Conservation (phyloP, 1,140 invertebrate genomes). For the Camponotus floridanus region DNA sequence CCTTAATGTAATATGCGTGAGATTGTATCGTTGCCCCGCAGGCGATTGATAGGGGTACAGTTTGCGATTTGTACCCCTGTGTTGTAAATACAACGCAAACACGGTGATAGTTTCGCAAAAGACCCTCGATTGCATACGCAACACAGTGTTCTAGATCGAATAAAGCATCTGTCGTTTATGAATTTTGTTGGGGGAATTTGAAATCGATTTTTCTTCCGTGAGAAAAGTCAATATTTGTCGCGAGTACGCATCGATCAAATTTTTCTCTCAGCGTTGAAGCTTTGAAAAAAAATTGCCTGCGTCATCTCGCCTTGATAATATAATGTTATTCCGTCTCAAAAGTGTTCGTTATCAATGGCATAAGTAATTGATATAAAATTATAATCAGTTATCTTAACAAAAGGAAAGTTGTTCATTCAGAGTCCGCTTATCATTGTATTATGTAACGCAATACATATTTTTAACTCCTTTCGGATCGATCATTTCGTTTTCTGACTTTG, state of each 20-base stretch:
- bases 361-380: slow-evolving; percentile 17
- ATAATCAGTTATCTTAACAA: neutral
- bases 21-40: neutral
- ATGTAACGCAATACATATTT: slow-evolving; percentile 1
- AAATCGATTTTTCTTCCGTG: neutral
- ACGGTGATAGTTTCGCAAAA: neutral
- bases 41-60: neutral
- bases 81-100: neutral
- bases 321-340: neutral
- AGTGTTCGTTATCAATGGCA: neutral
- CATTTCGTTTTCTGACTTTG: neutral
- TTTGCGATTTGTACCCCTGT: no score
- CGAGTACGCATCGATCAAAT: neutral
- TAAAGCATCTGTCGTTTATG: neutral
- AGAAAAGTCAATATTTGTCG: neutral
- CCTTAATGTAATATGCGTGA: no score
- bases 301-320: neutral
- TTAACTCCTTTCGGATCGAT: neutral
- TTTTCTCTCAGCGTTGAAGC: neutral
- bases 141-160: neutral
- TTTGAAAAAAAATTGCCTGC: neutral
- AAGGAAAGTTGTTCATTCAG: neutral
- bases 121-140: neutral
- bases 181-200: neutral
- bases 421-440: neutral